These are phyloP conservation scores for Peribatodes rhomboidaria DNA, from an alignment of 2,888 invertebrate genomes.

Conservation along the genomic window DNA sequence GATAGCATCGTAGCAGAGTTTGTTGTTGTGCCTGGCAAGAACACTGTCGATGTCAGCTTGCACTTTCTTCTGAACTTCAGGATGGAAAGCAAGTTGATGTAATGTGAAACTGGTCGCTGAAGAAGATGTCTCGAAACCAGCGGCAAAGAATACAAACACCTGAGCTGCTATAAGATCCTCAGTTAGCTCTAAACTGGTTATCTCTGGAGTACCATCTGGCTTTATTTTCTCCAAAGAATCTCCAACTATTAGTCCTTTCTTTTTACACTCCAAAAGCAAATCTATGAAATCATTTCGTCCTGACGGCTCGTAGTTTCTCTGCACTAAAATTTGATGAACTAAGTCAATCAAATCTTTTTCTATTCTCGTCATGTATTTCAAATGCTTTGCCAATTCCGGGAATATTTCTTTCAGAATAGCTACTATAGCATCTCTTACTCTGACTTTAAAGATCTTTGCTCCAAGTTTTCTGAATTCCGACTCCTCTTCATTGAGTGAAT, in stretches of 20 bases:
- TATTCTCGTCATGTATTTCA: slow-evolving; percentile 53
- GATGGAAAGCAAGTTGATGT: slow-evolving; percentile 66
- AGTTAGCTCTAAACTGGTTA: slow-evolving; percentile 55
- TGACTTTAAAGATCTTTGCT: slow-evolving; percentile 56
- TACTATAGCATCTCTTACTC: slow-evolving; percentile 48
- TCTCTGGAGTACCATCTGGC: slow-evolving; percentile 59
- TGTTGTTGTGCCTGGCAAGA: slow-evolving; percentile 55
- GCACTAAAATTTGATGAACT: slow-evolving; percentile 62
- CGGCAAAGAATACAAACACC: slow-evolving; percentile 69
- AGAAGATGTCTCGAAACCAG: slow-evolving; percentile 71
- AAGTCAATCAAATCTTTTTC: slow-evolving; percentile 60
- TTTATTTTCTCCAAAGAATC: slow-evolving; percentile 63
- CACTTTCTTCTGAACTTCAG: slow-evolving; percentile 60
- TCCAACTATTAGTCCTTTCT: slow-evolving; percentile 59
- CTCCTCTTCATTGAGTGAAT: slow-evolving; percentile 64
- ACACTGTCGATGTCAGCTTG: slow-evolving; percentile 65
- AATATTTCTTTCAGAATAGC: slow-evolving; percentile 61
- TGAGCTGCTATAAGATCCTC: slow-evolving; percentile 65
- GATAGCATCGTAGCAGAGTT: slow-evolving; percentile 65
- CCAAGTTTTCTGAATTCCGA: slow-evolving; percentile 69
- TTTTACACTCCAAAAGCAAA: slow-evolving; percentile 61
- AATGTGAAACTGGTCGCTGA: slow-evolving; percentile 68
- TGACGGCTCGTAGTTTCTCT: slow-evolving; percentile 63
- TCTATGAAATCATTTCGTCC: slow-evolving; percentile 69
- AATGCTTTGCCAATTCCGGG: slow-evolving; percentile 56